Evolutionary conservation across 2,113 vertebrate species (phyloP), one percentile per base, ranked within the genome.

Genomic region (Pipra filicauda): DNA sequence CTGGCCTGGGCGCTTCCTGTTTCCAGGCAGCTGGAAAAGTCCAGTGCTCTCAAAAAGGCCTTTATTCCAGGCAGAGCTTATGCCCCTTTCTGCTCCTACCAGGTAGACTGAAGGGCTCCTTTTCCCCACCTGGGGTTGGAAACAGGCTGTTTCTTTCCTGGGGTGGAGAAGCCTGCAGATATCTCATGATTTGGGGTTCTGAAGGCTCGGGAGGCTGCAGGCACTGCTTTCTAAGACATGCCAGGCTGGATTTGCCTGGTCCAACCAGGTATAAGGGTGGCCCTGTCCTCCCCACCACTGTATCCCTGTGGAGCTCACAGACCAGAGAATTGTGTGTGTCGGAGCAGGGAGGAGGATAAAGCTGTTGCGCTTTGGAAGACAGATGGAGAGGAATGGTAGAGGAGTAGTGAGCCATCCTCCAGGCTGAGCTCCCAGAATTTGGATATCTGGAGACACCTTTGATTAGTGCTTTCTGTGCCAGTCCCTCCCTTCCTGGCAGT

Each of bases 1-100:
- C 2, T 44, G 43, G 97, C 97, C 95, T 95, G 91, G 87, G 95
- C 57, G 39, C 97, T 98, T 98, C 98, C 98, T 98, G 98, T 97
- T 98, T 98, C 95, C 98, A 97, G 97, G 95, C 97, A 97, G 97
- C 97, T 98, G 98, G 97, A 98, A 98, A 98, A 98, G 96, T 97
- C 98, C 96, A 95, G 95, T n/a, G 85, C 95, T 97, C 96, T 98
- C 95, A 98, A 98, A 98, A 97, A 96, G 27, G 76, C 95, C 98
- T 98, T 98, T 98, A 98, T 98, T 98, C 95, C 89, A 84, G 55
- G 18, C 77, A 71, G 84, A 94, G 82, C 94, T 21, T 37, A 3
- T 51, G 52, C 35, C 23, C 55, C 82, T 91, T 81, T 87, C 88
- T 95, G 74, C 28, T 70, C 26, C 71, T 48, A 64, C 85, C 67